Evolutionary conservation across 2,797 vertebrate genomes (phyloP).

Genomic region (Pogonophryne albipinna): DNA sequence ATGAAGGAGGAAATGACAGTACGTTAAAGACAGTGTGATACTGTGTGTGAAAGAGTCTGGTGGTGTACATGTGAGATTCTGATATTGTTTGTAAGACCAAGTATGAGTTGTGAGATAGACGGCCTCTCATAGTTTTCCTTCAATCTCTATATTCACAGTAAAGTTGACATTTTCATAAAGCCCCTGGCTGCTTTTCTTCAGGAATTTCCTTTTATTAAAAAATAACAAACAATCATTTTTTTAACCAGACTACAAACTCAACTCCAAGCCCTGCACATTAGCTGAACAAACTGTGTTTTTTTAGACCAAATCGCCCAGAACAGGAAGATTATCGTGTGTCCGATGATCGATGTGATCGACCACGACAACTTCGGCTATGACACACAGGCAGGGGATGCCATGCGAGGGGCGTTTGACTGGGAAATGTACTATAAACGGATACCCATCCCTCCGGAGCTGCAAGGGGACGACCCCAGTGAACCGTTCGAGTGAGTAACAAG

Average conservation of each 20-base stretch:
- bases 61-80: no score
- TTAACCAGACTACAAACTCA: background rate
- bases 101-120: no score
- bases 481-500: constrained; percentile 93
- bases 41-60: no score
- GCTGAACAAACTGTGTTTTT: background rate
- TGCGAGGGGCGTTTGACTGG: constrained; percentile 98
- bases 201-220: no score
- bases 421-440: constrained; percentile 99
- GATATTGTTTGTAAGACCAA: no score
- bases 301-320: constrained; percentile 95
- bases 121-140: no score
- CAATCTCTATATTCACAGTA: background rate
- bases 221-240: no score
- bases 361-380: constrained; percentile 96
- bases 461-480: constrained; percentile 91
- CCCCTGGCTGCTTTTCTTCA: no score
- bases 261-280: background rate
- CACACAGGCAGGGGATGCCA: constrained; percentile 95
- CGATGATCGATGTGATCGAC: constrained; percentile 98
- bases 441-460: constrained; percentile 91
- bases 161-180: background rate
- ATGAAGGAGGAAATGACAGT: no score
- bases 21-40: no score
- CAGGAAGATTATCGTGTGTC: constrained; percentile 94